Conservation (phyloP, 2,797 vertebrate species). For the Xenops minutus region DNA sequence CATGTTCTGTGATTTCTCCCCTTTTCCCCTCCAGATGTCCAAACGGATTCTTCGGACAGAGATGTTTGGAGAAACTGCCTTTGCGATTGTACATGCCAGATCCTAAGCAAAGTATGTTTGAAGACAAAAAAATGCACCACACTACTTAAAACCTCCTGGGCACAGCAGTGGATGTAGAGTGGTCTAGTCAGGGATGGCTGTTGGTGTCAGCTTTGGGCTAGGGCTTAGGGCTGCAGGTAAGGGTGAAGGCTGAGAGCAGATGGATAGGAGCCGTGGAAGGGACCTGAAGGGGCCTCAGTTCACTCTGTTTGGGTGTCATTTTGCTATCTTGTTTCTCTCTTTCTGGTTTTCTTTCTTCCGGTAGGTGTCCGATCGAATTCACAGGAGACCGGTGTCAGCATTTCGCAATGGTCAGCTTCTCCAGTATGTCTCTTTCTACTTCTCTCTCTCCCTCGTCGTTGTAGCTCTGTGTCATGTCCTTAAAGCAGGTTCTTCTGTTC, state of each 20-base stretch:
- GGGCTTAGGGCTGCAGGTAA: constrained; percentile 81
- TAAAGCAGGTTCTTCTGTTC: constrained; percentile 69
- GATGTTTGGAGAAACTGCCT: constrained; percentile 96
- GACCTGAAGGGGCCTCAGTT: constrained; percentile 73
- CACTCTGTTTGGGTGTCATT: constrained; percentile 76
- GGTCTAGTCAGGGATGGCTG: constrained; percentile 77
- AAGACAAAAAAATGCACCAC: constrained; percentile 84
- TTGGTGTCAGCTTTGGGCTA: constrained; percentile 76
- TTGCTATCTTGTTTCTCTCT: constrained; percentile 89
- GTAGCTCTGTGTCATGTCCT: constrained; percentile 58
- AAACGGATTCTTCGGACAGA: constrained; percentile 93
- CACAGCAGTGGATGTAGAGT: constrained; percentile 75
- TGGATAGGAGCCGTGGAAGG: constrained; percentile 64
- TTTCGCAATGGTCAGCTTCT: constrained; percentile 99
- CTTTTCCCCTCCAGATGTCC: constrained; percentile 96
- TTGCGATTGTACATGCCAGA: constrained; percentile 95
- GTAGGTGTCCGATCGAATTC: constrained; percentile 99
- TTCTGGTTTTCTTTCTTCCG: constrained; percentile 89
- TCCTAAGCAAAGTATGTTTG: constrained; percentile 97
- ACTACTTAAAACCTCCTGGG: constrained; percentile 77
- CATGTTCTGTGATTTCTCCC: constrained; percentile 89
- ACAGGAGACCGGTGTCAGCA: constrained; percentile 99
- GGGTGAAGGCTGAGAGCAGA: constrained; percentile 71
- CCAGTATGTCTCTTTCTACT: constrained; percentile 99
- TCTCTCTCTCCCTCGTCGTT: constrained; percentile 77